Evolutionary conservation across 2,888 invertebrate species (phyloP).

Genomic region (Calliphora vomitoria): DNA sequence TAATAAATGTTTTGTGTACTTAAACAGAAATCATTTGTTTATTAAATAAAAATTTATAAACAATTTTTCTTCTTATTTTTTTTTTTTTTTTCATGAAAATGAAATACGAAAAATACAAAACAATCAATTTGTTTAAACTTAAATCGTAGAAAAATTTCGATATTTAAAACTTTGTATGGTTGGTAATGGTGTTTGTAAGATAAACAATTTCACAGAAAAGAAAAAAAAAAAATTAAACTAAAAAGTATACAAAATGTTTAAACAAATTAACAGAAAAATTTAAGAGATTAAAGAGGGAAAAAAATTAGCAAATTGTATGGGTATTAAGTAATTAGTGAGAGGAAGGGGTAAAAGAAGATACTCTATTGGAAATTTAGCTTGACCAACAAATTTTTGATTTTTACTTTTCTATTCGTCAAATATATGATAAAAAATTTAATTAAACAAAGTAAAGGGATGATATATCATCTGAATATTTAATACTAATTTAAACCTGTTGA

Average conservation of each 20-base stretch:
- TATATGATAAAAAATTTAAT: too few species aligned
- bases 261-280: slow-evolving; percentile 20
- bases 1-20: slow-evolving; percentile 51
- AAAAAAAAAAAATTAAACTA: slow-evolving; percentile 12
- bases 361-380: too few species aligned
- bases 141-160: slow-evolving; percentile 42
- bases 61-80: slow-evolving; percentile 33
- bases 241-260: slow-evolving; percentile 17
- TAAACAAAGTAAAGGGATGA: too few species aligned
- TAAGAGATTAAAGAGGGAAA: neutral
- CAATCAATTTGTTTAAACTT: slow-evolving; percentile 53
- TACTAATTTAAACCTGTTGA: too few species aligned
- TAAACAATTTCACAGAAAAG: slow-evolving; percentile 38
- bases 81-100: slow-evolving; percentile 5
- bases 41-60: slow-evolving; percentile 62
- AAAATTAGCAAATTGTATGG: slow-evolving; percentile 2
- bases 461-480: too few species aligned
- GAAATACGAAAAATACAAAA: slow-evolving; percentile 19
- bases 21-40: slow-evolving; percentile 66
- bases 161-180: slow-evolving; percentile 46
- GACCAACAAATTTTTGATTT: too few species aligned
- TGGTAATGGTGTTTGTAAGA: slow-evolving; percentile 1
- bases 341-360: too few species aligned
- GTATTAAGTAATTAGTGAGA: neutral
- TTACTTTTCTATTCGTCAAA: too few species aligned